Conservation (phyloP, 2,113 vertebrate species). For the Ailurus styani region DNA sequence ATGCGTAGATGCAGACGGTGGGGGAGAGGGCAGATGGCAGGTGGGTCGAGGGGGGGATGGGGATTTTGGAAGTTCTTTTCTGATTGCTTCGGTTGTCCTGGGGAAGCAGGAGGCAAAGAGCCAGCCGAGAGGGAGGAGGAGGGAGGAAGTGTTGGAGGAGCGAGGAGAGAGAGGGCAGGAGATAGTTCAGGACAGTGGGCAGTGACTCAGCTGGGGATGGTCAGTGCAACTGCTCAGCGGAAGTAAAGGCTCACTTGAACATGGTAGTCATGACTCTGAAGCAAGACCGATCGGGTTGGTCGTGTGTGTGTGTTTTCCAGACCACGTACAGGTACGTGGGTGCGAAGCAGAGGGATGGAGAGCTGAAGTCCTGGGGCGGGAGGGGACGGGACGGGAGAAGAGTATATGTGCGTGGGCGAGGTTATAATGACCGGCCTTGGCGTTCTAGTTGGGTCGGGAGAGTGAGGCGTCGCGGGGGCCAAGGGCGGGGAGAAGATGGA, state of each 20-base stretch:
- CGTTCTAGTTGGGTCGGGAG: not conserved
- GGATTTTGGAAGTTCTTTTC: not conserved
- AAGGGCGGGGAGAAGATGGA: not conserved
- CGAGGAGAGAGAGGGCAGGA: not conserved
- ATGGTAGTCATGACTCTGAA: not conserved
- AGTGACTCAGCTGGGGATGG: not conserved
- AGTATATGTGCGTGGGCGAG: not conserved
- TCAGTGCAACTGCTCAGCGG: not conserved
- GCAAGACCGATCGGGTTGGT: not conserved
- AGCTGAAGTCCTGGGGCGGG: not conserved
- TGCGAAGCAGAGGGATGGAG: not conserved
- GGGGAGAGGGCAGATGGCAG: not conserved
- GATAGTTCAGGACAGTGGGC: accelerated
- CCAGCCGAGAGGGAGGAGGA: not conserved
- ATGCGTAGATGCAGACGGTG: not conserved
- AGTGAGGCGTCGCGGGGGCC: not conserved
- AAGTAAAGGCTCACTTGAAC: not conserved
- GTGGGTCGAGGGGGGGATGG: not conserved
- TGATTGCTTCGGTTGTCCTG: not conserved
- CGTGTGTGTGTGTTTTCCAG: not conserved
- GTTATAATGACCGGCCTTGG: not conserved
- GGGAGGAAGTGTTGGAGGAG: not conserved
- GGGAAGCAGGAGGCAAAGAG: not conserved
- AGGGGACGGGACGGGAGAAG: not conserved
- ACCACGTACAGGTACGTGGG: not conserved